These are phyloP conservation scores for Prietella phreatophila DNA, from an alignment of 2,113 vertebrate species.

Conservation along the genomic window DNA sequence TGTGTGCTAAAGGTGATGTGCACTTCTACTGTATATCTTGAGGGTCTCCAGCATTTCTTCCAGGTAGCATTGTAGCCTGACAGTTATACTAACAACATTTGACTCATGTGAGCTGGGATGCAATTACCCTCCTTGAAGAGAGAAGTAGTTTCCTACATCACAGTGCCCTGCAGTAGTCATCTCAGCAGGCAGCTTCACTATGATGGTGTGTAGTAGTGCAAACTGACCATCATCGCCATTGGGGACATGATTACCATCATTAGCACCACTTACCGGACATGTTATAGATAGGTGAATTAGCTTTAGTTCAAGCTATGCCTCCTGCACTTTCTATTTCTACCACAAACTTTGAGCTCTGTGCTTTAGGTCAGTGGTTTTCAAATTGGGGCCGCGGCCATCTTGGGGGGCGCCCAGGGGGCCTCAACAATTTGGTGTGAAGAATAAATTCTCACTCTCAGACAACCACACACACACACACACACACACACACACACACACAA, in stretches of 20 bases:
- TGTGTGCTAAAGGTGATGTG: neutral
- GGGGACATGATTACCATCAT: slow-evolving; percentile 37
- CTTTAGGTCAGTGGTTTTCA: neutral
- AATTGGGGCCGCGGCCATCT: too few relatives aligned
- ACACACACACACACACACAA: too few relatives aligned
- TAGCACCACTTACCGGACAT: slow-evolving; percentile 38
- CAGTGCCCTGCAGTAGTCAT: slow-evolving; percentile 7
- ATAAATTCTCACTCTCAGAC: too few relatives aligned
- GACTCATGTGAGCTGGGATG: slow-evolving; percentile 1
- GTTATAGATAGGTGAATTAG: slow-evolving; percentile 46
- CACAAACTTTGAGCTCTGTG: neutral
- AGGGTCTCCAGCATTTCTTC: neutral
- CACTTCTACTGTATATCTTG: neutral
- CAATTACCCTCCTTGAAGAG: slow-evolving; percentile 23
- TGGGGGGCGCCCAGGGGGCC: too few relatives aligned
- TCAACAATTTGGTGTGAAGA: too few relatives aligned
- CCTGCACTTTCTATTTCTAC: neutral
- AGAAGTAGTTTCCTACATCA: slow-evolving; percentile 11
- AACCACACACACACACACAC: too few relatives aligned
- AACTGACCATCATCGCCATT: slow-evolving; percentile 33
- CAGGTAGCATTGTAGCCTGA: neutral
- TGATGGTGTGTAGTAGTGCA: slow-evolving; percentile 12
- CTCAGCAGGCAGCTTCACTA: slow-evolving; percentile 16
- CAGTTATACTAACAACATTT: slow-evolving; percentile 1
- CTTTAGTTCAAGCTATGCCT: slow-evolving; percentile 18